These are phyloP conservation scores for Fissipunctia ypsillon DNA, from an alignment of 2,888 invertebrate species.

Conservation along the genomic window DNA sequence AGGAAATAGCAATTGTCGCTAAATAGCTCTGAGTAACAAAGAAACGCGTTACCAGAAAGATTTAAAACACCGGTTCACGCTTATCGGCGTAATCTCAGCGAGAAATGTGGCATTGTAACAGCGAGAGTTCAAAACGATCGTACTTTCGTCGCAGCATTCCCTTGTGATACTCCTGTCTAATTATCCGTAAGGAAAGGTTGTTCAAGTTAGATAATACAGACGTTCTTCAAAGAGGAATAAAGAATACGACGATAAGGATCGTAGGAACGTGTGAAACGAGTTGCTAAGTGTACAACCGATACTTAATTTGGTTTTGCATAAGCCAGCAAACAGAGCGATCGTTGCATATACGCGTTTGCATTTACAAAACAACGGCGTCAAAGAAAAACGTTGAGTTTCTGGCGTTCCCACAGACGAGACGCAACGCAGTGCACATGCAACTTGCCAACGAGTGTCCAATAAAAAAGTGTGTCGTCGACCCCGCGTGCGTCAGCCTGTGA, in stretches of 20 bases:
- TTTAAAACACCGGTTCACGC: constrained; percentile 80
- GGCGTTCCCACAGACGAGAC: constrained; percentile 84
- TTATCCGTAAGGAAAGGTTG: constrained; percentile 74
- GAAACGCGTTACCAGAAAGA: constrained; percentile 80
- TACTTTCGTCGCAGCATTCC: constrained; percentile 75
- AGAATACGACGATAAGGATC: constrained; percentile 67
- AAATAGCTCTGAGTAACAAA: constrained; percentile 80
- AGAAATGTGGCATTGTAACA: constrained; percentile 80
- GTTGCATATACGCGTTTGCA: constrained; percentile 71
- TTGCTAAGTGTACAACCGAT: constrained; percentile 58
- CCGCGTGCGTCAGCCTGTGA: constrained; percentile 86
- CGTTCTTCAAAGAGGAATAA: constrained; percentile 63
- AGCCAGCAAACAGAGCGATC: constrained; percentile 69
- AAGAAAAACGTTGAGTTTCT: constrained; percentile 76
- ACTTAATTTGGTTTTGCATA: constrained; percentile 63
- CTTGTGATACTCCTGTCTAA: constrained; percentile 76
- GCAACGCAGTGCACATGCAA: constrained; percentile 74
- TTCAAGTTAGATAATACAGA: constrained; percentile 67
- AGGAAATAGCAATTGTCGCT: constrained; percentile 79
- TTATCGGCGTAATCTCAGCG: constrained; percentile 80
- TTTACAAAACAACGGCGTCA: constrained; percentile 75
- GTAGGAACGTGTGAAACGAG: constrained; percentile 69
- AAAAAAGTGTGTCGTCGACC: constrained; percentile 88
- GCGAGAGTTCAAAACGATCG: constrained; percentile 80
- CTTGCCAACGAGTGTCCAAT: constrained; percentile 78